Evolutionary conservation across 2,797 vertebrate genomes (phyloP).

Genomic region (Anolis apletophallus): DNA sequence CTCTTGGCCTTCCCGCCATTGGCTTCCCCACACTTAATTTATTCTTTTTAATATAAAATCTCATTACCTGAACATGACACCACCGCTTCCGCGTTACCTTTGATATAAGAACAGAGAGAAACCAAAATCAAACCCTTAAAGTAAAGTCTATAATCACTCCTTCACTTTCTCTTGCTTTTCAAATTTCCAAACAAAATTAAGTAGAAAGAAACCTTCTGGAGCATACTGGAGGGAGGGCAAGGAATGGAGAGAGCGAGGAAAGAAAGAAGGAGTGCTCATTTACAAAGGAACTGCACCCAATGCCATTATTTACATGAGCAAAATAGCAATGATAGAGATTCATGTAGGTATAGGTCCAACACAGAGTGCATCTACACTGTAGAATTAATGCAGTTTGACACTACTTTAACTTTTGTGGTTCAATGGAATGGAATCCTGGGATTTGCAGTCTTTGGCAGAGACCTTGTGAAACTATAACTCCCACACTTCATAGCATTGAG

Average conservation of each 20-base stretch:
- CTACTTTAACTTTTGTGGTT: too few species aligned
- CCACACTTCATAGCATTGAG: too few species aligned
- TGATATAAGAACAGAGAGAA: slow-evolving; percentile 99
- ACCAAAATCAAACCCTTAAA: slow-evolving; percentile 98
- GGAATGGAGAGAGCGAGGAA: slow-evolving; percentile 76
- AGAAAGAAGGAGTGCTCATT: slow-evolving; percentile 77
- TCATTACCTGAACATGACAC: slow-evolving; percentile 93
- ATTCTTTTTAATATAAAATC: slow-evolving; percentile 93
- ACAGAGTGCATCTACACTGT: too few species aligned
- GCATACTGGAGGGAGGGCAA: slow-evolving; percentile 80
- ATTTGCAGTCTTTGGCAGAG: too few species aligned
- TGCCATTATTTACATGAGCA: slow-evolving; percentile 75
- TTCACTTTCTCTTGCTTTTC: slow-evolving; percentile 83
- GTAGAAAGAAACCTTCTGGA: slow-evolving; percentile 83
- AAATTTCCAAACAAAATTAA: slow-evolving; percentile 90
- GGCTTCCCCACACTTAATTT: slow-evolving; percentile 84
- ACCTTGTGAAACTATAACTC: too few species aligned
- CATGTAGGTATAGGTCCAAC: too few species aligned
- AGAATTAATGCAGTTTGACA: too few species aligned
- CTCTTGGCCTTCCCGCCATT: slow-evolving; percentile 73
- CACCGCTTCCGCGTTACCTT: slow-evolving; percentile 86
- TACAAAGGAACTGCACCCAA: slow-evolving; percentile 87
- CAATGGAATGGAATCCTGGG: too few species aligned
- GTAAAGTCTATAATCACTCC: slow-evolving; percentile 96
- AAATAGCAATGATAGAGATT: slow-evolving; percentile 48